A percentile compares a stretch with the other conserved stretches of the same genome.
Evolutionary conservation across 2,888 invertebrate species (phyloP).

Genomic region (Mimas tiliae): DNA sequence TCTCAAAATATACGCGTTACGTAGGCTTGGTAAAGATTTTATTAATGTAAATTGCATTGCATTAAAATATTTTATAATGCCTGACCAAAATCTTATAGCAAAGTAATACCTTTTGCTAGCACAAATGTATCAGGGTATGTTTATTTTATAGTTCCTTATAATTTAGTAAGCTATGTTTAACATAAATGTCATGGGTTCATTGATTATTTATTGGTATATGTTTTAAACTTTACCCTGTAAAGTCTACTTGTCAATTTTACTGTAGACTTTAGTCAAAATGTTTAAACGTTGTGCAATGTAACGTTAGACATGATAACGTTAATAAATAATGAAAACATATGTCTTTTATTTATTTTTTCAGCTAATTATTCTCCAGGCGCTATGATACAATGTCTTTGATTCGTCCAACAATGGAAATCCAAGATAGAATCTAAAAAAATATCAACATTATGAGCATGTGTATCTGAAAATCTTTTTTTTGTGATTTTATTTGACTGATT

Average conservation of each 20-base stretch:
- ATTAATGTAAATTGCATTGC: background rate
- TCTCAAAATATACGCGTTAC: background rate
- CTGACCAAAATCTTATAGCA: slow-evolving; percentile 20
- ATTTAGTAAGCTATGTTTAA: background rate
- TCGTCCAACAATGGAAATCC: no score
- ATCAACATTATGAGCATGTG: no score
- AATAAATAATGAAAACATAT: slow-evolving; percentile 21
- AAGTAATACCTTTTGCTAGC: background rate
- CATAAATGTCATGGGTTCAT: background rate
- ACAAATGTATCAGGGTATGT: slow-evolving; percentile 12
- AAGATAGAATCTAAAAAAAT: no score
- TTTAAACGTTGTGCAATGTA: slow-evolving; percentile 8
- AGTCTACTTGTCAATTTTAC: slow-evolving; percentile 19
- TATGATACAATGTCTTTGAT: no score
- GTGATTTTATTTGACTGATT: no score
- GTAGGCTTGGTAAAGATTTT: background rate
- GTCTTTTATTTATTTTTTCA: background rate
- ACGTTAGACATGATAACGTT: slow-evolving; percentile 8
- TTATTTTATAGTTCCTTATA: slow-evolving; percentile 28
- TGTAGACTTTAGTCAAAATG: slow-evolving; percentile 26
- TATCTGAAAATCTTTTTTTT: no score
- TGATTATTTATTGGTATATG: slow-evolving; percentile 15
- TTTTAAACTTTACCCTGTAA: slow-evolving; percentile 12
- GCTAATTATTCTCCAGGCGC: no score
- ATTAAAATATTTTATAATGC: slow-evolving; percentile 2